A percentile compares a stretch with the other conserved stretches of the same genome.
phyloP scores from a whole-genome alignment of 53 echinoderm and acorn worm species.

The Arbacia lixula region DNA sequence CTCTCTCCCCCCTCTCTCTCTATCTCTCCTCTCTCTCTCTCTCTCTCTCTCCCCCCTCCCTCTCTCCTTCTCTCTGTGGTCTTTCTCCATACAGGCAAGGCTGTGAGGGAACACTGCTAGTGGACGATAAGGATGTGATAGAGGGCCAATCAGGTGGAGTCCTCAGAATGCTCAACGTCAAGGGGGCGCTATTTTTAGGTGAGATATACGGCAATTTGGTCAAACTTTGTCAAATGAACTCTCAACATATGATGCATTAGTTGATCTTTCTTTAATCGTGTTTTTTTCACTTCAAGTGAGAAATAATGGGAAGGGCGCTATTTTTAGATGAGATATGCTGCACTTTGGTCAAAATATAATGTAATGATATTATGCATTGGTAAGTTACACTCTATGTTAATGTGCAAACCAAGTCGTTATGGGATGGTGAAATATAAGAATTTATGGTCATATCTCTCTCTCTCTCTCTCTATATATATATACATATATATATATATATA shows the following conservation, averaged over 20 bases:
- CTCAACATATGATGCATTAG: no score
- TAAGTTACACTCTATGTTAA: neutral
- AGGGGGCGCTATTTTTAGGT: conserved; percentile 89
- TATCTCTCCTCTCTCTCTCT: neutral
- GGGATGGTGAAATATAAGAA: no score
- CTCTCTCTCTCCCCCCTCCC: neutral
- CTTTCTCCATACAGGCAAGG: conserved; percentile 56
- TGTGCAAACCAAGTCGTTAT: neutral
- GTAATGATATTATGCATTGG: neutral
- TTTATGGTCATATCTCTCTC: no score
- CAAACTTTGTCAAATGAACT: no score
- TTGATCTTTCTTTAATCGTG: no score
- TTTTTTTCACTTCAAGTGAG: no score
- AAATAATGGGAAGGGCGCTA: conserved; percentile 76
- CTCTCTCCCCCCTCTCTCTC: neutral
- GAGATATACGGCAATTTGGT: no score
- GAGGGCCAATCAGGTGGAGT: conserved; percentile 80
- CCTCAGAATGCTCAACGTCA: conserved; percentile 87
- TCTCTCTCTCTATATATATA: no score
- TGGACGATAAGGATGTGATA: conserved; percentile 74
- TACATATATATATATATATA: no score
- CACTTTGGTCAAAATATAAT: no score
- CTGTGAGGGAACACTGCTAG: conserved; percentile 71
- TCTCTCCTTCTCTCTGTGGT: no score
- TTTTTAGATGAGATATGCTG: conserved; percentile 90